Evolutionary conservation across 2,797 vertebrate genomes (phyloP).

Genomic region (Sebastolobus alascanus): DNA sequence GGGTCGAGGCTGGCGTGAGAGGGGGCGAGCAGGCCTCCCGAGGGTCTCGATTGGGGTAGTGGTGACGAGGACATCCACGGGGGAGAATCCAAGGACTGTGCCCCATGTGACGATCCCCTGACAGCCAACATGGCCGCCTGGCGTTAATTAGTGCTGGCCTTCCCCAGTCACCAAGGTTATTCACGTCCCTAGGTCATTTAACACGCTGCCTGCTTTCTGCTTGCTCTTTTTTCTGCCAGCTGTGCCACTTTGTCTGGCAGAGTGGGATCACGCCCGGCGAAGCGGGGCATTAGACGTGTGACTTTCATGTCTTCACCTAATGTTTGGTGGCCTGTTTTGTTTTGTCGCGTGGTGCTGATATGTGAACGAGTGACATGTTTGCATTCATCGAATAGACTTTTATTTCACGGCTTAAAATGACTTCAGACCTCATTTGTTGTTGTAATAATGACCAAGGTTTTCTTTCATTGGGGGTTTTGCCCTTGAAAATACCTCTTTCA

Average conservation of each 20-base stretch:
- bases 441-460: slow-evolving; percentile 65
- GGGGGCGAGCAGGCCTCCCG: slow-evolving; percentile 60
- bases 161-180: slow-evolving; percentile 87
- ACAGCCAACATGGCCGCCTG: slow-evolving; percentile 73
- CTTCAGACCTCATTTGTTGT: slow-evolving; percentile 58
- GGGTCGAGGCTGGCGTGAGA: slow-evolving; percentile 71
- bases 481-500: slow-evolving; percentile 74
- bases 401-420: slow-evolving; percentile 54
- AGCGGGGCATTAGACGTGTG: slow-evolving; percentile 73
- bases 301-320: slow-evolving; percentile 74
- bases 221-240: slow-evolving; percentile 89
- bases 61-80: slow-evolving; percentile 73
- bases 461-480: slow-evolving; percentile 69
- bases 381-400: slow-evolving; percentile 42
- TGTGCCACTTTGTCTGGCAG: slow-evolving; percentile 82
- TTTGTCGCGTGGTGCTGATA: slow-evolving; percentile 53
- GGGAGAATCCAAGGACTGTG: slow-evolving; percentile 78
- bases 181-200: slow-evolving; percentile 83
- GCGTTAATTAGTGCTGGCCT: slow-evolving; percentile 87
- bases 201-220: slow-evolving; percentile 79
- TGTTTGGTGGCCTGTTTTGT: slow-evolving; percentile 69
- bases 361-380: slow-evolving; percentile 43
- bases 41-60: slow-evolving; percentile 57
- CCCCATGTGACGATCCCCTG: slow-evolving; percentile 69
- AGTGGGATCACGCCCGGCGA: slow-evolving; percentile 71